Conservation (phyloP, 92 coral and sea anemone genomes). For the Pocillopora meandrina region DNA sequence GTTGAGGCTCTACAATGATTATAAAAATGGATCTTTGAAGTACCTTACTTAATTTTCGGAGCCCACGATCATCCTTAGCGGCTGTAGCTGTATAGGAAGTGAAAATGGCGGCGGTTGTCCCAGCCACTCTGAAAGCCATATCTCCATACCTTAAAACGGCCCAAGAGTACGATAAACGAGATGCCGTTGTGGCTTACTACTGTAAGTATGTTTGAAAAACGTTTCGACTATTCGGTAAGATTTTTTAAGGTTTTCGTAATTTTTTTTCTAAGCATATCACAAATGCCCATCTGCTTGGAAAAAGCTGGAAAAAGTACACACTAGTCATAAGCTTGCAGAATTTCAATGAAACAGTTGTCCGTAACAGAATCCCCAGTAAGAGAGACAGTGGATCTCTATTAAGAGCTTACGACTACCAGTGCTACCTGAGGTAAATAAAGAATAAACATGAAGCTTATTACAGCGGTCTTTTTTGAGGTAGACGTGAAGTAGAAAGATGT, state of each 20-base stretch:
- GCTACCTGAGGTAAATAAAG: too few relatives aligned
- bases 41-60: not conserved
- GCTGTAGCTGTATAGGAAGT: not conserved
- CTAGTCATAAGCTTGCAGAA: too few relatives aligned
- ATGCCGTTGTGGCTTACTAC: constrained; percentile 88
- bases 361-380: too few relatives aligned
- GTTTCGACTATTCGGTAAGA: not conserved
- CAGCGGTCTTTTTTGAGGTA: too few relatives aligned
- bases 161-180: constrained; percentile 94
- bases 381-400: too few relatives aligned
- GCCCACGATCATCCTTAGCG: constrained; percentile 24
- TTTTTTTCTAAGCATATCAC: too few relatives aligned
- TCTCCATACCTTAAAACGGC: constrained; percentile 88
- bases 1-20: not conserved
- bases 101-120: constrained; percentile 55
- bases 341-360: too few relatives aligned
- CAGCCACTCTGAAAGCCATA: constrained; percentile 75
- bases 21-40: constrained; percentile 6
- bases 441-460: too few relatives aligned
- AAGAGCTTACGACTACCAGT: too few relatives aligned
- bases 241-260: not conserved
- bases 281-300: too few relatives aligned
- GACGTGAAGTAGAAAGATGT: too few relatives aligned
- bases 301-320: too few relatives aligned
- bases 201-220: constrained; percentile 67